These are phyloP conservation scores for Mustela lutreola DNA, from an alignment of 2,113 vertebrate genomes.

Conservation along the genomic window DNA sequence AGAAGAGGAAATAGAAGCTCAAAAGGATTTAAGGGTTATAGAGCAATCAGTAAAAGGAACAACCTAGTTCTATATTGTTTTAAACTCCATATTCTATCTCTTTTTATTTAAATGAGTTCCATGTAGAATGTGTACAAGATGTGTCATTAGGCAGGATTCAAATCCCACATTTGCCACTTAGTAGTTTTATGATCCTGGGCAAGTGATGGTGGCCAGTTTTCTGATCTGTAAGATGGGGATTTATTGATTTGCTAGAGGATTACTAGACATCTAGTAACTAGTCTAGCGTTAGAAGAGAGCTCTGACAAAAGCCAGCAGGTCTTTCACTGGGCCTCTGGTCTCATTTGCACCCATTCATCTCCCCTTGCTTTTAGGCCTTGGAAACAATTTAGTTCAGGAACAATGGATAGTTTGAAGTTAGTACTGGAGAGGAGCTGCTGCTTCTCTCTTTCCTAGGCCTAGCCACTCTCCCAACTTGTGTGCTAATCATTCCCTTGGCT, in stretches of 20 bases:
- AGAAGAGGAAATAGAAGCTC: background rate
- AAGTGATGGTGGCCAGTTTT: background rate
- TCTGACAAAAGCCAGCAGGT: background rate
- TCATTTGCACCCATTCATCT: background rate
- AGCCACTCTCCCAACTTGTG: background rate
- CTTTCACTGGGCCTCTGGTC: background rate
- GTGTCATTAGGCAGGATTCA: background rate
- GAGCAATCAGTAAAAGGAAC: background rate
- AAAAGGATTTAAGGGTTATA: background rate
- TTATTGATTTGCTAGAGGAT: background rate
- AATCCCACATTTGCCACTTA: background rate
- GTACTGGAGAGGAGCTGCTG: background rate
- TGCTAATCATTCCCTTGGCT: background rate
- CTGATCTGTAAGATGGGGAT: background rate
- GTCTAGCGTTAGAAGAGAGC: background rate
- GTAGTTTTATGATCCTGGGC: background rate
- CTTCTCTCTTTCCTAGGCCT: background rate
- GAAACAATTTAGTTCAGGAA: background rate
- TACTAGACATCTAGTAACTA: background rate
- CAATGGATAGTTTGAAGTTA: background rate
- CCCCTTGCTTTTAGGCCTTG: background rate
- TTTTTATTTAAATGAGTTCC: slow-evolving; percentile 20
- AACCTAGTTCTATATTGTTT: background rate
- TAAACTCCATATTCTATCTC: background rate
- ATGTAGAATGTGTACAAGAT: background rate